Percentiles rank a stretch among this genome's conserved stretches.
These are phyloP conservation scores for Microplitis deprimator DNA, from an alignment of 2,888 invertebrate genomes.

Conservation along the genomic window DNA sequence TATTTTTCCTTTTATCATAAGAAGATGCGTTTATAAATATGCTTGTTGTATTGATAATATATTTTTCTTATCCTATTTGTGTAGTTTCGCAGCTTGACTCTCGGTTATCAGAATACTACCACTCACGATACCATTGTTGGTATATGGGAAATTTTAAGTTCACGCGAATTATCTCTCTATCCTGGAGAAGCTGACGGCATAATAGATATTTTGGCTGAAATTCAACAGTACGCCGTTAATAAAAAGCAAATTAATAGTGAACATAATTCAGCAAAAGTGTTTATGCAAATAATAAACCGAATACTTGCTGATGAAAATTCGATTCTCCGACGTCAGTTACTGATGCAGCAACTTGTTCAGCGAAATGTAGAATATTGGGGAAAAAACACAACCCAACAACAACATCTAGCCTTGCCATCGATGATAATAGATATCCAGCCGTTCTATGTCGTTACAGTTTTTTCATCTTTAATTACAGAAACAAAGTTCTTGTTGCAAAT, in stretches of 20 bases:
- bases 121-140: conserved; percentile 72
- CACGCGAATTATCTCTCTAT: conserved; percentile 72
- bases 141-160: conserved; percentile 74
- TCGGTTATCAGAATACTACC: conserved; percentile 78
- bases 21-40: no score
- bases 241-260: conserved; percentile 71
- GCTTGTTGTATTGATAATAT: not conserved
- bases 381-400: conserved; percentile 48
- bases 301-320: conserved; percentile 79
- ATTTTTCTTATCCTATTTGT: conserved; percentile 42
- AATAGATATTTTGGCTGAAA: conserved; percentile 74
- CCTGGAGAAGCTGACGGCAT: conserved; percentile 80
- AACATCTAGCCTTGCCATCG: conserved; percentile 65
- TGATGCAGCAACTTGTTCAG: conserved; percentile 68
- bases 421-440: conserved; percentile 67
- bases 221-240: conserved; percentile 74
- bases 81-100: conserved; percentile 74
- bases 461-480: conserved; percentile 49
- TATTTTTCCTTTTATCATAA: conserved; percentile 4
- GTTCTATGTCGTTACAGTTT: conserved; percentile 57
- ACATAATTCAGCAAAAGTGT: conserved; percentile 74
- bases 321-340: conserved; percentile 76
- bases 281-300: conserved; percentile 78
- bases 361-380: conserved; percentile 70
- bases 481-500: conserved; percentile 64